Evolutionary conservation across 35 echinoderm and acorn worm species (phyloP), one percentile per base, ranked within the genome.

Genomic region (Amphiura filiformis): DNA sequence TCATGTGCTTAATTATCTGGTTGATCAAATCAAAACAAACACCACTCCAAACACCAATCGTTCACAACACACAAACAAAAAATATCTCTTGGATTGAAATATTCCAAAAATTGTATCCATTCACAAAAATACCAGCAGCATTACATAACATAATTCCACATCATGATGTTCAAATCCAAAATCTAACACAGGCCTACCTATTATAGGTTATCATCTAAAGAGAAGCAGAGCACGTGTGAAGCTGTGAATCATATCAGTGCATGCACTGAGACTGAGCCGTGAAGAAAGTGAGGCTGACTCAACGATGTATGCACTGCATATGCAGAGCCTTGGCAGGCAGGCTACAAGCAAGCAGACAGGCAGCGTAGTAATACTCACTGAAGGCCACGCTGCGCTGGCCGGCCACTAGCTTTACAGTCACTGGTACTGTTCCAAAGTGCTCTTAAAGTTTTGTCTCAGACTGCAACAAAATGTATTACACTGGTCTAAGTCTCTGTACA

Each of bases 171-270:
- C 61, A 70, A 18, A 23, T 70, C 61, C 28, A 30, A 26, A 52
- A 70, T n/a, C 61, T 70, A 30, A 7, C 44, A 7, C 4, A 30
- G 61, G 41, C 41, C 61, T 26, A 23, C 26, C 2, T 70, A 70
- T n/a, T n/a, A n/a, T n/a, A n/a, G n/a, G n/a, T n/a, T n/a, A n/a
- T n/a, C n/a, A n/a, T 70, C 61, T 70, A 15, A 70, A 30, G 61
- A 70, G 61, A 70, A 70, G 61, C 61, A 47, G 41, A 17, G 41
- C 61, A 70, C 61, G 61, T 70, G 61, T 70, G 41, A 26, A 70
- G 61, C 61, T 70, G 61, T 70, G 61, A 70, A 70, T 70, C 61
- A 70, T 70, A 70, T 70, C 61, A 70, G 7, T 18, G 61, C 61
- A 30, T 23, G 61, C 61, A 30, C 61, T 26, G 61, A 70, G 17